Conservation (phyloP, 53 echinoderm and acorn worm genomes). For the Patiria pectinifera region DNA sequence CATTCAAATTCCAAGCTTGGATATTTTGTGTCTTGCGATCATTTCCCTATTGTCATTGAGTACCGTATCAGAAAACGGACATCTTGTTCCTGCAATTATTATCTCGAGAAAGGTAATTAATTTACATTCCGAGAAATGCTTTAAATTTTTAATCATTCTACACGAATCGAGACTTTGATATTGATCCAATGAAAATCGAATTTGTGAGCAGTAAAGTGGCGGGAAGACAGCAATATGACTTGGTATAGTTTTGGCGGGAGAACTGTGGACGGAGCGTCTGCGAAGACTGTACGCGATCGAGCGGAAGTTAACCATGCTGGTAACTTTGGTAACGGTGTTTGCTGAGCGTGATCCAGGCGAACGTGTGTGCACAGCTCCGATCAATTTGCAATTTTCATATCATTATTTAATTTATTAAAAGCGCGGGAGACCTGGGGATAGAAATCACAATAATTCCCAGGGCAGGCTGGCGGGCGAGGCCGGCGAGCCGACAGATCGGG, state of each 20-base stretch:
- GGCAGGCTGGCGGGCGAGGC: neutral
- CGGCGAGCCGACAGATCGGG: neutral
- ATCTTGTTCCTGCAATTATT: neutral
- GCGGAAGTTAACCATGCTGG: neutral
- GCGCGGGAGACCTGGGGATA: constrained; percentile 8
- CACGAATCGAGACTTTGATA: neutral
- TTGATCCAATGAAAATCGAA: neutral
- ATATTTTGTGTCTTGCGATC: too few species aligned
- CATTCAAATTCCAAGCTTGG: too few species aligned
- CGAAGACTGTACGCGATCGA: neutral
- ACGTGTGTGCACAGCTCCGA: constrained; percentile 20
- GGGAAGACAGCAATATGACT: neutral
- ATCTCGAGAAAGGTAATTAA: neutral
- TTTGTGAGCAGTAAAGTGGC: neutral
- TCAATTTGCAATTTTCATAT: constrained; percentile 49
- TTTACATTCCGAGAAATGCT: neutral
- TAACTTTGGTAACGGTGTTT: constrained; percentile 44
- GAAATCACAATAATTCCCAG: neutral
- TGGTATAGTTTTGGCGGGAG: neutral
- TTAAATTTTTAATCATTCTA: neutral
- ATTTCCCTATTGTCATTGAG: too few species aligned
- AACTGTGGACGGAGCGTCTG: neutral
- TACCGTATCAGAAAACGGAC: neutral
- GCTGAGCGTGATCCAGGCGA: neutral
- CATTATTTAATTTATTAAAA: constrained; percentile 22